Evolutionary conservation across 2,888 invertebrate genomes (phyloP).

Genomic region (Coenonympha glycerion): DNA sequence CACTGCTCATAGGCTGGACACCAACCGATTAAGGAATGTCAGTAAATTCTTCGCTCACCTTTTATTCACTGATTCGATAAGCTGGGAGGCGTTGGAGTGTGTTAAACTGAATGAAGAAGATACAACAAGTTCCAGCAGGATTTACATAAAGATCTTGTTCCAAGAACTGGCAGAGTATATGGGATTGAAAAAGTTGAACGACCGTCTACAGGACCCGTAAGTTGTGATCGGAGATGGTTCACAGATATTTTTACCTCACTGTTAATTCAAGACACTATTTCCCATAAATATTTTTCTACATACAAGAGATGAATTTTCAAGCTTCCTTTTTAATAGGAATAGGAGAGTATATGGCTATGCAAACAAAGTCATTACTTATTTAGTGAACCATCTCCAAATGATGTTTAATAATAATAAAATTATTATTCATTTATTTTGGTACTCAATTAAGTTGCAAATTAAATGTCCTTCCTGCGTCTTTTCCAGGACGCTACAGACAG

Average conservation of each 20-base stretch:
- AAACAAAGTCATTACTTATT: no score
- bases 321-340: no score
- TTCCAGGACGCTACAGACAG: slow-evolving; percentile 86
- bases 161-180: slow-evolving; percentile 97
- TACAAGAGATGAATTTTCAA: no score
- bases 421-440: neutral
- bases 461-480: slow-evolving; percentile 3
- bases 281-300: no score
- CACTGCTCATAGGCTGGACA: slow-evolving; percentile 95
- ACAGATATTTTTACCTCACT: neutral
- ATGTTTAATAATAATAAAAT: neutral
- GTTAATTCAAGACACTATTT: no score
- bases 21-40: slow-evolving; percentile 95
- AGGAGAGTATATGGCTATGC: no score
- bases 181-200: slow-evolving; percentile 94
- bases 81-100: slow-evolving; percentile 94
- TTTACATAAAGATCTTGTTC: slow-evolving; percentile 98
- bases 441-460: slow-evolving; percentile 21
- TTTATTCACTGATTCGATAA: slow-evolving; percentile 96
- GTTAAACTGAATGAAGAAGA: slow-evolving; percentile 97
- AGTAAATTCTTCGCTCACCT: slow-evolving; percentile 98
- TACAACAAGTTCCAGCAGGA: slow-evolving; percentile 96
- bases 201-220: slow-evolving; percentile 91
- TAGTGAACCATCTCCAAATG: slow-evolving; percentile 15
- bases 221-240: slow-evolving; percentile 48